Evolutionary conservation across 2,888 invertebrate species (phyloP), one percentile per base, ranked within the genome.

Genomic region (Catocala nupta): DNA sequence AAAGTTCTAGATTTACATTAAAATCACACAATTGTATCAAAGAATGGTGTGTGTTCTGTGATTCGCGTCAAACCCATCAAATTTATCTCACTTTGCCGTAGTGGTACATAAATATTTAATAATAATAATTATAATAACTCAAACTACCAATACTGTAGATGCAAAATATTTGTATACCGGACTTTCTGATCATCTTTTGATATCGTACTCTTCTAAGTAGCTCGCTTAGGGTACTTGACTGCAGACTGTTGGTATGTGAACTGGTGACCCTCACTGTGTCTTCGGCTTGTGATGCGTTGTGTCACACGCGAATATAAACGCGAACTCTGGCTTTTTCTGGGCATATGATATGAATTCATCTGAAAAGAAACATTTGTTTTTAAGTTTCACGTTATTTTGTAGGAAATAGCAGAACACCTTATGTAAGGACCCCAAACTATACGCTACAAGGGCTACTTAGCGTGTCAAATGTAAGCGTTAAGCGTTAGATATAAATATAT

Each of bases 331-430:
- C 73, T 95, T 95, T 81, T 95, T 95, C 77, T 95, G 93, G 0
- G 96, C 95, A 78, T 93, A 96, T 4, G 87, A 85, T 39, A 95
- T 84, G 80, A 96, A 96, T 65, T 96, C 95, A 75, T 96, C 96
- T 96, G 92, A 3, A 79, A 79, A 48, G 48, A 36, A 64, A 63
- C 0, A n/a, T 5, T 47, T 13, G n/a, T 11, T 11, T n/a, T 54
- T 5, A 16, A 9, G 33, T 10, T 45, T n/a, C 36, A 39, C 25
- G 25, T 25, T 25, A 25, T 25, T 3, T 25, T 25, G 25, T 3
- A 25, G 25, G 25, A 25, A 25, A 25, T 16, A 25, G 25, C 25
- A 25, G 25, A 25, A 25, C 25, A 25, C 25, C 25, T 25, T 25
- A 3, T 1, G 3, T 25, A 25, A 25, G 25, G 25, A 25, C 25